A percentile compares a stretch with the other conserved stretches of the same genome.
phyloP scores from a whole-genome alignment of 2,113 vertebrate genomes.

The Corvus cornix region DNA sequence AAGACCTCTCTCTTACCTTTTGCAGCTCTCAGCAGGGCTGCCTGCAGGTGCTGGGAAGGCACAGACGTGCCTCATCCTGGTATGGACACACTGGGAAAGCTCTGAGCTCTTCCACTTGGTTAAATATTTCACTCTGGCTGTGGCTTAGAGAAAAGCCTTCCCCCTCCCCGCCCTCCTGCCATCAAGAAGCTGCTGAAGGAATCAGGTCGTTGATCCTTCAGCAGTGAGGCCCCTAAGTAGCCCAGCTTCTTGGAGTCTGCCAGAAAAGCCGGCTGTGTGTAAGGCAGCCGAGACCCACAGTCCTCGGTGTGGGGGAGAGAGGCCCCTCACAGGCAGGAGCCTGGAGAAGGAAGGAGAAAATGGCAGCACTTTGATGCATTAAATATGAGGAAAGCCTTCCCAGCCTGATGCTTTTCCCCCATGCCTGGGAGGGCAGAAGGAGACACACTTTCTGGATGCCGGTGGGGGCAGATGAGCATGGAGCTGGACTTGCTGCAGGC shows the following conservation, averaged over 20 bases:
- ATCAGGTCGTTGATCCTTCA: constrained; percentile 53
- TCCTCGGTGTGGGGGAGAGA: background rate
- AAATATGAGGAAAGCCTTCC: background rate
- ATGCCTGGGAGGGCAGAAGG: background rate
- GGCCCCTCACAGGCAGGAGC: background rate
- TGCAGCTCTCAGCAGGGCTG: background rate
- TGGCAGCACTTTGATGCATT: constrained; percentile 13
- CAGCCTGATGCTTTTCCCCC: background rate
- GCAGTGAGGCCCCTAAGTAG: constrained; percentile 30
- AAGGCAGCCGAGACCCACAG: background rate
- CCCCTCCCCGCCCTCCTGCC: background rate
- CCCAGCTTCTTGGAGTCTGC: background rate
- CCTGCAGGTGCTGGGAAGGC: background rate
- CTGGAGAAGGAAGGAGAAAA: constrained; percentile 5
- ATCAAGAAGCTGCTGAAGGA: constrained; percentile 54
- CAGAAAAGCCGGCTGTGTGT: background rate
- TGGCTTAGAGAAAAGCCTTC: constrained; percentile 39
- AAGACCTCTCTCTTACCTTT: background rate
- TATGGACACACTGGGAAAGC: background rate
- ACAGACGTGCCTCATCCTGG: background rate
- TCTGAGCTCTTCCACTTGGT: background rate
- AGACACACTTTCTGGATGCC: background rate
- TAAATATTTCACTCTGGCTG: background rate
- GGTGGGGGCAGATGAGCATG: background rate
- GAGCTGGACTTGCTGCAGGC: background rate